A percentile compares a stretch with the other conserved stretches of the same genome.
phyloP scores from a whole-genome alignment of 2,113 vertebrate species.

The Physeter macrocephalus region DNA sequence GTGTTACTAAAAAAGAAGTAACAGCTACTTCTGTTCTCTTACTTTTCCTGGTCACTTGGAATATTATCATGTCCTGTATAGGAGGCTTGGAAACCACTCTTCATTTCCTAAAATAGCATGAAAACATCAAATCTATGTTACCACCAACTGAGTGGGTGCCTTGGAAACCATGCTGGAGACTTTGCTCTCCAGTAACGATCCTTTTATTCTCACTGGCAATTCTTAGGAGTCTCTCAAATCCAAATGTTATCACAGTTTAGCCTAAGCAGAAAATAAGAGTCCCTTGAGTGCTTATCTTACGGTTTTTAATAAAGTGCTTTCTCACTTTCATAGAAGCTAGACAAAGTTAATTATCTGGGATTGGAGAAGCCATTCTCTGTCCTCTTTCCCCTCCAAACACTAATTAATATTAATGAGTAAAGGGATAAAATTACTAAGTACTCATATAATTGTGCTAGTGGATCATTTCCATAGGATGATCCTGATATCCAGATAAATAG shows the following conservation, averaged over 20 bases:
- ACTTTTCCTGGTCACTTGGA: not conserved
- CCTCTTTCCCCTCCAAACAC: constrained; percentile 4
- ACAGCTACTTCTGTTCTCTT: not conserved
- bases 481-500: not conserved
- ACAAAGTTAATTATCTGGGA: constrained; percentile 28
- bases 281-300: not conserved
- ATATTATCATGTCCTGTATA: not conserved
- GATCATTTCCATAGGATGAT: constrained; percentile 6
- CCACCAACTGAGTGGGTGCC: not conserved
- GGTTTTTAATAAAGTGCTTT: constrained; percentile 5
- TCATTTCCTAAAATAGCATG: not conserved
- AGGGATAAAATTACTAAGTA: constrained; percentile 9
- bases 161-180: not conserved
- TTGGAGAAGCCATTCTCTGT: constrained; percentile 1
- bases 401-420: constrained; percentile 61
- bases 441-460: not conserved
- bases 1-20: not conserved
- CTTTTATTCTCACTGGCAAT: not conserved
- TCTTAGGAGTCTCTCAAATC: not conserved
- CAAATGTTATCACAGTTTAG: not conserved
- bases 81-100: not conserved
- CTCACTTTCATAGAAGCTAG: not conserved
- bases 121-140: not conserved
- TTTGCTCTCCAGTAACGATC: not conserved
- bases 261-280: constrained; percentile 3